phyloP scores from a whole-genome alignment of 2,113 vertebrate genomes.

The Cathartes aura region DNA sequence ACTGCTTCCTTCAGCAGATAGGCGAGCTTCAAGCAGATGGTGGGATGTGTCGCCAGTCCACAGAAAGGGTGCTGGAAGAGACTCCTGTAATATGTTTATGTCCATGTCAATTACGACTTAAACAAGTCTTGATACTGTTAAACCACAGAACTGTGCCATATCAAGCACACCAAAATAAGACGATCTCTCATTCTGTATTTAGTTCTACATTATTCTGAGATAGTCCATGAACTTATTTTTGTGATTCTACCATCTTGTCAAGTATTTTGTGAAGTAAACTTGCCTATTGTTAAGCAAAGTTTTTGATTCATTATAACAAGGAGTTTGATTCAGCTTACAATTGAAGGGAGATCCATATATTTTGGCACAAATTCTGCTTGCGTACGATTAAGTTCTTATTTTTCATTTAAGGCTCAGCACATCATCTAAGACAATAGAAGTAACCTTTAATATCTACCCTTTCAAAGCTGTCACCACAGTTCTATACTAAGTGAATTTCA shows the following conservation, averaged over 20 bases:
- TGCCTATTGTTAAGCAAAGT: not conserved
- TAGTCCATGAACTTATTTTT: not conserved
- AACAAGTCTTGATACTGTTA: not conserved
- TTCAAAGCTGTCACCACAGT: not conserved
- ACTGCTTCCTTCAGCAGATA: not conserved
- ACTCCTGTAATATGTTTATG: not conserved
- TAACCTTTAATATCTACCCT: not conserved
- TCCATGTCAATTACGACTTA: not conserved
- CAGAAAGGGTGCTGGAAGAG: not conserved
- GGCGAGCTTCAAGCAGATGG: not conserved
- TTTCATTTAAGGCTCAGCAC: not conserved
- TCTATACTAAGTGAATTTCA: conserved; percentile 19
- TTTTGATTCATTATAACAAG: not conserved
- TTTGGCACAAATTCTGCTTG: not conserved
- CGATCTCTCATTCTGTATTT: not conserved
- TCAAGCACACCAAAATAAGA: not conserved
- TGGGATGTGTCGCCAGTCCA: not conserved
- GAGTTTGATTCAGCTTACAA: not conserved
- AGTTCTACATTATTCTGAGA: not conserved
- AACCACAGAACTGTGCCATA: not conserved
- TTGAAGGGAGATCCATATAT: not conserved
- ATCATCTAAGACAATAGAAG: not conserved
- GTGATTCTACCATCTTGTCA: not conserved
- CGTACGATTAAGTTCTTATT: not conserved
- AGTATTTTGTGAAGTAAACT: not conserved